Base-by-base conservation (phyloP, 2,113 vertebrate genomes). In the Hypomesus transpacificus region DNA sequence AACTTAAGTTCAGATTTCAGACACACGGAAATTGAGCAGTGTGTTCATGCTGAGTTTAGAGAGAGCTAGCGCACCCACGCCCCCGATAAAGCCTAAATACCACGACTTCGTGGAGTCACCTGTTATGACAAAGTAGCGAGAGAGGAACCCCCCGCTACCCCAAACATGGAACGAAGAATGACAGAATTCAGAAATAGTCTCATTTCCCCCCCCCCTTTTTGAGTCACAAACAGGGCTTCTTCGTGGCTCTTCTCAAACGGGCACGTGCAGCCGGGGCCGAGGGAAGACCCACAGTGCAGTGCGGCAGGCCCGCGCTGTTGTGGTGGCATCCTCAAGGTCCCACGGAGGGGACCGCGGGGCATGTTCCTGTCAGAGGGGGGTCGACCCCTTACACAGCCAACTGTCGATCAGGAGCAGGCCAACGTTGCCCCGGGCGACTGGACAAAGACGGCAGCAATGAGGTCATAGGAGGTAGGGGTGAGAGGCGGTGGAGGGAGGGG, bases 381-480 rank as follows among this genome's bases (percentile, higher is more conserved):
- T 82, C 79, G 72, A 66, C 68, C 70, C 69, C 75, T 71, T 70
- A 80, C 68, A 69, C 80, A 72, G 80, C 78, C 78, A 84, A 77
- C 83, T 87, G 82, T 78, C 80, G 82, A 70, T 84, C 83, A 79
- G 34, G 58, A 75, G 75, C 57, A 62, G 75, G 65, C 79, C 75
- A 75, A 53, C 18, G 82, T 85, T 84, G 83, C 85, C 83, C 68
- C 14, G 70, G 78, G 83, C 78, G 74, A 84, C 78, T 28, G 61
- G 16, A 85, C 85, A 87, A 85, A 84, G 81, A 70, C 83, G 57
- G 70, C 68, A 59, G 66, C 68, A 76, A 79, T 85, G 81, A 85
- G 85, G 83, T 87, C 83, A 84, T 80, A 13, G 61, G 70, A 77
- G 84, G 64, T 71, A 74, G 73, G 66, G 57, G 71, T 73, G 70